Conservation (phyloP, 2,888 invertebrate species). For the Notodonta ziczac region DNA sequence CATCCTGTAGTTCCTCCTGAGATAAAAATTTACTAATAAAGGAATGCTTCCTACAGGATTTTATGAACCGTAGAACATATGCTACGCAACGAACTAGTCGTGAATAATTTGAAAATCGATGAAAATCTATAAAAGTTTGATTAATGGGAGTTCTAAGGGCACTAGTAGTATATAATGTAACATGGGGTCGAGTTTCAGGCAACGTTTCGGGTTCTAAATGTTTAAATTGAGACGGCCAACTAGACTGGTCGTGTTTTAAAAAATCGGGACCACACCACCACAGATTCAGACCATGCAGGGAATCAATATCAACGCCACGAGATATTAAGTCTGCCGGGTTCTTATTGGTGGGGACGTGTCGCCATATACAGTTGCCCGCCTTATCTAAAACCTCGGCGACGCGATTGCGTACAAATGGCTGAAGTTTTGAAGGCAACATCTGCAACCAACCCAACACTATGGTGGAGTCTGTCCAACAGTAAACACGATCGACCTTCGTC, state of each 20-base stretch:
- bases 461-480: slow-evolving; percentile 43
- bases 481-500: slow-evolving; percentile 9
- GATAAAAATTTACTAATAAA: not conserved
- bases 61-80: slow-evolving; percentile 27
- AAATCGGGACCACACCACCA: slow-evolving; percentile 9
- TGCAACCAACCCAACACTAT: slow-evolving; percentile 42
- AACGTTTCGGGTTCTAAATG: not conserved
- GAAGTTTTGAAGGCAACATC: slow-evolving; percentile 30
- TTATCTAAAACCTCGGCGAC: slow-evolving; percentile 37
- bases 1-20: slow-evolving; percentile 12
- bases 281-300: not conserved
- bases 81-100: slow-evolving; percentile 10
- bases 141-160: not conserved
- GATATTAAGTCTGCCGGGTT: slow-evolving; percentile 2
- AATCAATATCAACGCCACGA: slow-evolving; percentile 2
- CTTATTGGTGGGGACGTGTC: slow-evolving; percentile 33
- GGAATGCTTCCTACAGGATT: slow-evolving; percentile 11
- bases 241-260: not conserved
- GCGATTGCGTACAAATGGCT: slow-evolving; percentile 41
- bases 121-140: slow-evolving; percentile 4
- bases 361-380: slow-evolving; percentile 22
- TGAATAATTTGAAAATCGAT: slow-evolving; percentile 8
- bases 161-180: not conserved
- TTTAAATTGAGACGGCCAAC: slow-evolving; percentile 5
- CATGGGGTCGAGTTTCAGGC: slow-evolving; percentile 9